These are phyloP conservation scores for Rhynchomys soricoides DNA, from an alignment of 2,113 vertebrate species.

Conservation along the genomic window DNA sequence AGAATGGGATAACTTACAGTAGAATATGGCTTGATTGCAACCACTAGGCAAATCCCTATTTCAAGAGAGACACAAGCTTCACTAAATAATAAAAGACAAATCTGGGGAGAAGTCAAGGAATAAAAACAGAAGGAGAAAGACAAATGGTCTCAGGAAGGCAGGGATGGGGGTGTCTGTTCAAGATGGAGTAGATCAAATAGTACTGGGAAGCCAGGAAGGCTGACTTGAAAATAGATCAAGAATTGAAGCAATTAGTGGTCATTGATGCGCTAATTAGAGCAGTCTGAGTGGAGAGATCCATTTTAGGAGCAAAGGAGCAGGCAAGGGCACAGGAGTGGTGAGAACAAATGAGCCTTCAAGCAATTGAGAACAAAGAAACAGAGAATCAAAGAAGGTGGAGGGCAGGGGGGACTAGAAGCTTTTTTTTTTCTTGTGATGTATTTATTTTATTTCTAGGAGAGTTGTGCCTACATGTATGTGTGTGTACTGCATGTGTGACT, in stretches of 20 bases:
- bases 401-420: neutral
- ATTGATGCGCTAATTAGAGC: slow-evolving; percentile 20
- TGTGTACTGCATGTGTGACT: neutral
- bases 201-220: neutral
- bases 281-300: neutral
- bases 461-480: neutral
- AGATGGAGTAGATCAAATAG: neutral
- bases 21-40: neutral
- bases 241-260: neutral
- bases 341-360: neutral
- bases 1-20: neutral
- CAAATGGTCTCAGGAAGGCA: neutral
- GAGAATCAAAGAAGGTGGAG: neutral
- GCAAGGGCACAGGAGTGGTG: neutral
- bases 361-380: neutral
- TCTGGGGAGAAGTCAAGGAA: neutral
- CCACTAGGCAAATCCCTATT: neutral
- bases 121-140: neutral
- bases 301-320: neutral
- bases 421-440: neutral
- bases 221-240: slow-evolving; percentile 14
- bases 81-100: neutral
- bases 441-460: neutral
- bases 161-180: neutral
- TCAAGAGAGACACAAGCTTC: neutral